Evolutionary conservation across 2,888 invertebrate species (phyloP).

Genomic region (Eucera pruinosa): DNA sequence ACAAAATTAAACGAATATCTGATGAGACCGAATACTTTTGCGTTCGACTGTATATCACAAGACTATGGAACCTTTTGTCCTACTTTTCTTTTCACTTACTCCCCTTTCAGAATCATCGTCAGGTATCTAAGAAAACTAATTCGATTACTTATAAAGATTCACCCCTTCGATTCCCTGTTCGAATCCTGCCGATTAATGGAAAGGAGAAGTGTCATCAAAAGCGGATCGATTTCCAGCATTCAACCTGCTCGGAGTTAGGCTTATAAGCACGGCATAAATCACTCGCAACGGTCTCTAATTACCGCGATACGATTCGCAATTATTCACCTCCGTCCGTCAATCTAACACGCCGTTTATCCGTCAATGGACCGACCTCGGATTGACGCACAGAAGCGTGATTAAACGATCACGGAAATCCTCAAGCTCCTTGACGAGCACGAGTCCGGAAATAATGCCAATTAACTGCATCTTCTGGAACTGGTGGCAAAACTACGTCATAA

Average conservation of each 20-base stretch:
- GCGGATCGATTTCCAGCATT: slow-evolving; percentile 12
- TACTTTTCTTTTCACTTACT: too few relatives aligned
- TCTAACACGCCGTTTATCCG: slow-evolving; percentile 9
- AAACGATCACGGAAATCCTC: slow-evolving; percentile 23
- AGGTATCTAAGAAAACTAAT: too few relatives aligned
- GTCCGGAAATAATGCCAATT: slow-evolving; percentile 40
- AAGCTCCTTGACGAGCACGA: slow-evolving; percentile 3
- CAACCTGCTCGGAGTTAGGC: neutral
- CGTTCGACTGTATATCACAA: too few relatives aligned
- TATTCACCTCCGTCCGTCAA: slow-evolving; percentile 21
- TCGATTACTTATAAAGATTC: neutral
- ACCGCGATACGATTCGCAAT: slow-evolving; percentile 9
- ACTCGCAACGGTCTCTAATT: slow-evolving; percentile 8
- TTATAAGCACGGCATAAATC: neutral
- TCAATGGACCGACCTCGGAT: slow-evolving; percentile 12
- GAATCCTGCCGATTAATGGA: neutral
- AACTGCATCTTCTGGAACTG: slow-evolving; percentile 35
- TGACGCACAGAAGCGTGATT: slow-evolving; percentile 36
- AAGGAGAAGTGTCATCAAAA: neutral
- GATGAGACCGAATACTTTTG: too few relatives aligned
- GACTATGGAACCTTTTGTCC: too few relatives aligned
- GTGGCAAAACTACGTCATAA: slow-evolving; percentile 49
- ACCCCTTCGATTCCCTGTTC: neutral
- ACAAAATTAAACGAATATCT: too few relatives aligned
- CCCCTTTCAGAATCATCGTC: too few relatives aligned